A percentile compares a stretch with the other conserved stretches of the same genome.
These are phyloP conservation scores for Carterocephalus palaemon DNA, from an alignment of 2,888 invertebrate genomes.

Conservation along the genomic window DNA sequence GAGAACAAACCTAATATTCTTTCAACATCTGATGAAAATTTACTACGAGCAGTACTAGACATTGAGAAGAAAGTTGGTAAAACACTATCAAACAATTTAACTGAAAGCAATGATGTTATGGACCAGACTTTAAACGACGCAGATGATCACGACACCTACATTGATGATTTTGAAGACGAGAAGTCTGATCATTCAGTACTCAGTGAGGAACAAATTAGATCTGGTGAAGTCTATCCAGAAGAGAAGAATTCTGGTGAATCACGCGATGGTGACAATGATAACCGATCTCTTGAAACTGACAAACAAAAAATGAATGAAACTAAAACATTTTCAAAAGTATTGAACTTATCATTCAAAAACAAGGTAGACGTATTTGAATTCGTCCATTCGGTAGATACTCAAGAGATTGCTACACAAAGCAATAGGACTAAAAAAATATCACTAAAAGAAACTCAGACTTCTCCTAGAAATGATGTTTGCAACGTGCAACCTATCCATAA, in stretches of 20 bases:
- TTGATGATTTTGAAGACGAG: slow-evolving; percentile 72
- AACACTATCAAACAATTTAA: slow-evolving; percentile 47
- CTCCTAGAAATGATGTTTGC: slow-evolving; percentile 49
- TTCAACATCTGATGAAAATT: slow-evolving; percentile 68
- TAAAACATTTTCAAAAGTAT: slow-evolving; percentile 47
- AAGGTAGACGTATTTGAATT: slow-evolving; percentile 67
- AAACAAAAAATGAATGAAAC: slow-evolving; percentile 37
- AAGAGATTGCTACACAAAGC: slow-evolving; percentile 69
- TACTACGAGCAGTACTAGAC: slow-evolving; percentile 65
- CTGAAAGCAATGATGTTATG: slow-evolving; percentile 33
- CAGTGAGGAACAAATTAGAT: slow-evolving; percentile 30
- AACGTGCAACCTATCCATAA: slow-evolving; percentile 62
- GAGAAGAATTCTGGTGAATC: background rate
- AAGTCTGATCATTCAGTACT: slow-evolving; percentile 46
- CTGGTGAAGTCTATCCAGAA: background rate
- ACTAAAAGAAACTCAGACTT: slow-evolving; percentile 71
- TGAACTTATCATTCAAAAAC: slow-evolving; percentile 62
- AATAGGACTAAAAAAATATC: slow-evolving; percentile 48
- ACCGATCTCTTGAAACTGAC: background rate
- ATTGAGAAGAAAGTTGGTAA: slow-evolving; percentile 59
- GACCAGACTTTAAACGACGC: slow-evolving; percentile 33
- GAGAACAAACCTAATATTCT: slow-evolving; percentile 47
- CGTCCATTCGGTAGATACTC: slow-evolving; percentile 61
- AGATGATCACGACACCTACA: slow-evolving; percentile 55
- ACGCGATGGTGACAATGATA: background rate